Percentiles rank a stretch among this genome's conserved stretches.
These are phyloP conservation scores for Drosophila willistoni DNA, from an alignment of 1,140 invertebrate genomes.

Conservation along the genomic window DNA sequence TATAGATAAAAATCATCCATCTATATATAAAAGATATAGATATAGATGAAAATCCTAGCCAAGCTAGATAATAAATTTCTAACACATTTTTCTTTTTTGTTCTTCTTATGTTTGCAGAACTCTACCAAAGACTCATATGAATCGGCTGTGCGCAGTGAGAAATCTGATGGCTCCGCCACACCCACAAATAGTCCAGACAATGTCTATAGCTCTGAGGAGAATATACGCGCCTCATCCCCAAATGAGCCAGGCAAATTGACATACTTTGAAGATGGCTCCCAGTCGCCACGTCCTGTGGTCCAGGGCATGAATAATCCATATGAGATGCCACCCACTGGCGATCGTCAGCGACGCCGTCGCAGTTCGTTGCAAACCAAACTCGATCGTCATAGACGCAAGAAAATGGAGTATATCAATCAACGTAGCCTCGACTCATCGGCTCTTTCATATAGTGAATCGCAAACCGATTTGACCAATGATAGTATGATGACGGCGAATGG, in stretches of 20 bases:
- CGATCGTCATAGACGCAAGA: conserved; percentile 87
- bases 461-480: conserved; percentile 76
- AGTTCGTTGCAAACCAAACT: conserved; percentile 90
- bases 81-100: not conserved
- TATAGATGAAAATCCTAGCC: not conserved
- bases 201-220: conserved; percentile 78
- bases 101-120: conserved; percentile 46
- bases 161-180: conserved; percentile 73
- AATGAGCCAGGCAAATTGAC: conserved; percentile 77
- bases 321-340: conserved; percentile 59
- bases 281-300: conserved; percentile 51
- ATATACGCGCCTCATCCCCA: conserved; percentile 74
- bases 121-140: conserved; percentile 82
- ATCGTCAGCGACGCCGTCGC: conserved; percentile 84
- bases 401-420: conserved; percentile 84
- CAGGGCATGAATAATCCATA: conserved; percentile 70
- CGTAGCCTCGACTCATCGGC: conserved; percentile 61
- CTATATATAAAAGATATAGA: no score
- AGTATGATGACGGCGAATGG: conserved; percentile 49
- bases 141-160: conserved; percentile 80
- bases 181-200: conserved; percentile 71
- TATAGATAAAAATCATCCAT: not conserved
- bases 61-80: not conserved
- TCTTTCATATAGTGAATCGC: conserved; percentile 60
- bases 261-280: conserved; percentile 76